Percentiles rank a stretch among this genome's conserved stretches.
These are phyloP conservation scores for Tautogolabrus adspersus DNA, from an alignment of 2,113 vertebrate genomes.

Conservation along the genomic window DNA sequence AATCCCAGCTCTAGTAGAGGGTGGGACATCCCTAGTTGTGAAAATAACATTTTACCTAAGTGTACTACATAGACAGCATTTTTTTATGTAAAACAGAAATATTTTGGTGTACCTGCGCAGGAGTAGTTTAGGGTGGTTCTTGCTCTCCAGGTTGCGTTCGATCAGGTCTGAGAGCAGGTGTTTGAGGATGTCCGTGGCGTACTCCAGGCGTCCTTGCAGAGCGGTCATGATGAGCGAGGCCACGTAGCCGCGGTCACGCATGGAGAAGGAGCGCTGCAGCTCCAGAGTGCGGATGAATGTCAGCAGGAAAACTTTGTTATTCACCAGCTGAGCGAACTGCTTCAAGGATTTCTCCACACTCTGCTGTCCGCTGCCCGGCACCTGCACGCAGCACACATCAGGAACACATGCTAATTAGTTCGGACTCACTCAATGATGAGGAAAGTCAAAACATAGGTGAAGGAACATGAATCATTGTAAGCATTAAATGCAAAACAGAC, in stretches of 20 bases:
- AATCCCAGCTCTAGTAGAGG: too few relatives aligned
- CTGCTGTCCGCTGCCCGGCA: conserved; percentile 93
- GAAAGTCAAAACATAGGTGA: conserved; percentile 9
- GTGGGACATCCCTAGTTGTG: too few relatives aligned
- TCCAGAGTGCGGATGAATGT: conserved; percentile 97
- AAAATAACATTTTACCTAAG: too few relatives aligned
- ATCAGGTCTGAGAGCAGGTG: conserved; percentile 97
- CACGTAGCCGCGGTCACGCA: conserved; percentile 97
- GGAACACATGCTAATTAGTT: conserved; percentile 46
- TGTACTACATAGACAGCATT: too few relatives aligned
- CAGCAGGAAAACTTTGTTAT: conserved; percentile 97
- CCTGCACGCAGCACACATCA: conserved; percentile 81
- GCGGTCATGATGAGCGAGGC: conserved; percentile 98
- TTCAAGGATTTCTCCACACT: conserved; percentile 97
- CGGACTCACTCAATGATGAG: conserved; percentile 23
- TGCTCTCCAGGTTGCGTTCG: conserved; percentile 97
- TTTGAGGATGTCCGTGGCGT: conserved; percentile 96
- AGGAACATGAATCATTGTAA: neutral
- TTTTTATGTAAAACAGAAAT: neutral
- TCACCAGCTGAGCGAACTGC: conserved; percentile 96
- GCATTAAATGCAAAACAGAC: conserved; percentile 4
- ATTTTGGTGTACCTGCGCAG: conserved; percentile 88
- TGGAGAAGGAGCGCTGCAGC: conserved; percentile 96
- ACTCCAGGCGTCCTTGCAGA: conserved; percentile 94
- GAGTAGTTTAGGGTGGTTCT: conserved; percentile 98